These are phyloP conservation scores for Oncorhynchus clarkii DNA, from an alignment of 2,113 vertebrate genomes.

Conservation along the genomic window DNA sequence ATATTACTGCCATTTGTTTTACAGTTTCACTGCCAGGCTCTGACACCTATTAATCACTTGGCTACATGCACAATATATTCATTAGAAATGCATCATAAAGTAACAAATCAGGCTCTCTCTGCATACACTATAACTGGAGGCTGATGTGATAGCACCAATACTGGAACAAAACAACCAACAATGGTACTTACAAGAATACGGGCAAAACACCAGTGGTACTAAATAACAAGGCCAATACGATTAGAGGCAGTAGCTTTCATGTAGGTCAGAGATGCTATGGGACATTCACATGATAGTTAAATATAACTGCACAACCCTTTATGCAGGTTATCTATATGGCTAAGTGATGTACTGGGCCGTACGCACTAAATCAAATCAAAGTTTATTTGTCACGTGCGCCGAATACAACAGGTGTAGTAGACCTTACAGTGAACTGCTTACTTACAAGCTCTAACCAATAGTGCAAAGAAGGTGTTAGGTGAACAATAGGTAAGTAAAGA, in stretches of 20 bases:
- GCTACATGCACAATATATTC: slow-evolving; percentile 48
- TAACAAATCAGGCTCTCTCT: neutral
- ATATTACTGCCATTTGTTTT: slow-evolving; percentile 53
- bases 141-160: slow-evolving; percentile 2
- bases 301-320: neutral
- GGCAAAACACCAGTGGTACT: neutral
- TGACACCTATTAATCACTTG: slow-evolving; percentile 51
- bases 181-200: too few relatives aligned
- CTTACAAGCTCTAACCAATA: too few relatives aligned
- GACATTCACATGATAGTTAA: slow-evolving; percentile 57
- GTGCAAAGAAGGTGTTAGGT: too few relatives aligned
- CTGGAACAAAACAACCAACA: slow-evolving; percentile 10
- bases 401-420: too few relatives aligned
- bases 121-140: slow-evolving; percentile 1
- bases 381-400: too few relatives aligned
- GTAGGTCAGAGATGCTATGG: slow-evolving; percentile 41
- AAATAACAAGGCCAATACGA: too few relatives aligned
- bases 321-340: too few relatives aligned
- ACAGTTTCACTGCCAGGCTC: slow-evolving; percentile 49
- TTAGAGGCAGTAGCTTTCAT: slow-evolving; percentile 22
- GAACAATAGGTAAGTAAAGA: too few relatives aligned
- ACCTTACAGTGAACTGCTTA: too few relatives aligned
- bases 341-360: too few relatives aligned
- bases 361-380: too few relatives aligned
- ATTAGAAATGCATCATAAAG: slow-evolving; percentile 17